A percentile compares a stretch with the other conserved stretches of the same genome.
phyloP scores from a whole-genome alignment of 1,140 invertebrate species.

The Drosophila kepulauana region DNA sequence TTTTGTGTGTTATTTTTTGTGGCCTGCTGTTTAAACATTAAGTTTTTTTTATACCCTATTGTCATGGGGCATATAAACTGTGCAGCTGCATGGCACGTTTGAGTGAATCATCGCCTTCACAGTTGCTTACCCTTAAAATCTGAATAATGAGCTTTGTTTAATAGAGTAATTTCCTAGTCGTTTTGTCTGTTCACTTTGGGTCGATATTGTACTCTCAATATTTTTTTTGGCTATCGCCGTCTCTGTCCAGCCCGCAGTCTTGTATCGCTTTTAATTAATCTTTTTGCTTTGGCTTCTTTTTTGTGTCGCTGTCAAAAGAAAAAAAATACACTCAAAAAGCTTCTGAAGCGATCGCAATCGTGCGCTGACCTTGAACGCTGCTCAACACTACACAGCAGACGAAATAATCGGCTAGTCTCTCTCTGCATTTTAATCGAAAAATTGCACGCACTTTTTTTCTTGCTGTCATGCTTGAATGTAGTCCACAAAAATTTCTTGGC shows the following conservation, averaged over 20 bases:
- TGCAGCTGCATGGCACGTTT: neutral
- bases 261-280: constrained; percentile 71
- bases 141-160: neutral
- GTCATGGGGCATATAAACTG: constrained; percentile 1
- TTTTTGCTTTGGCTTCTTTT: constrained; percentile 47
- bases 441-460: constrained; percentile 53
- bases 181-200: constrained; percentile 16
- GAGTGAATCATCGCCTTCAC: neutral
- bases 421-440: constrained; percentile 50
- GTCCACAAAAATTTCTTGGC: constrained; percentile 58
- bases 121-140: neutral
- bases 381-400: constrained; percentile 20
- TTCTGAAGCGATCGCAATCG: constrained; percentile 64
- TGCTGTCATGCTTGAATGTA: constrained; percentile 26
- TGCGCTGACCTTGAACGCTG: constrained; percentile 64
- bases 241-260: constrained; percentile 18
- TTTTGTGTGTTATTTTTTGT: constrained; percentile 27
- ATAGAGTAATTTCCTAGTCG: constrained; percentile 24
- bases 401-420: constrained; percentile 24
- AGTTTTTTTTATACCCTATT: constrained; percentile 28
- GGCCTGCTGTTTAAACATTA: constrained; percentile 71
- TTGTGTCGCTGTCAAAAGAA: constrained; percentile 22
- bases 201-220: constrained; percentile 32
- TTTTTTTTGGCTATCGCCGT: constrained; percentile 40
- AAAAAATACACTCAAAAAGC: constrained; percentile 23